Evolutionary conservation across 2,888 invertebrate genomes (phyloP), one percentile per base, ranked within the genome.

Genomic region (Bibio marci): DNA sequence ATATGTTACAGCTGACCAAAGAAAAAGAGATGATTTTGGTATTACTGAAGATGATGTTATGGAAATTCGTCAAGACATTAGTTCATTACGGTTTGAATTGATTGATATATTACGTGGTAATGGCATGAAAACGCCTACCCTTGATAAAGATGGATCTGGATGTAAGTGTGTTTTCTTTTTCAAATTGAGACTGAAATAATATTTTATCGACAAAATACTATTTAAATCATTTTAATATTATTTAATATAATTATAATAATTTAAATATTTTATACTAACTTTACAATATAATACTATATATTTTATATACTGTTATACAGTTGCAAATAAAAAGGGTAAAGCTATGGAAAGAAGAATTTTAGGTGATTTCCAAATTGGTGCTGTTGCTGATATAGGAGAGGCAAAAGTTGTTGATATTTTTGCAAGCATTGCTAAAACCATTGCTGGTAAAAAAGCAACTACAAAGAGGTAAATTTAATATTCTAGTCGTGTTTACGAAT

Each of bases 11-110:
- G 78, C 82, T 0, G 87, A 87, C 56, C 88, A 88, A 58, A 65
- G 82, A 33, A 87, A 85, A 46, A 71, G 87, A 37, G 91, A 94
- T 56, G 87, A 90, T 39, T 83, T 79, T 44, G 87, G 88, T 8
- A 85, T 95, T 18, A 91, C 88, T 0, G 95, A 95, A 56, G 97
- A 97, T 61, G 95, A 97, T 59, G 86, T 97, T 46, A 92, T 92
- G 74, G 97, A 97, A 66, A 88, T 95, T 52, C 74, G 95, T 50
- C 94, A 95, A 55, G 95, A 95, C 56, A 91, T 95, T 45, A 91
- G 90, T n/a, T 82, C 90, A 4, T 70, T 95, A 47, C 70, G 91
- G 45, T 95, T 81, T 58, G 94, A 95, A 55, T 67, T 95, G 17
- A 77, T 95, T 39, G 91, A 92, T 52, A 91, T 95, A 51, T 72